A percentile compares a stretch with the other conserved stretches of the same genome.
Conservation (phyloP, 2,888 invertebrate genomes). For the Athalia rosae region DNA sequence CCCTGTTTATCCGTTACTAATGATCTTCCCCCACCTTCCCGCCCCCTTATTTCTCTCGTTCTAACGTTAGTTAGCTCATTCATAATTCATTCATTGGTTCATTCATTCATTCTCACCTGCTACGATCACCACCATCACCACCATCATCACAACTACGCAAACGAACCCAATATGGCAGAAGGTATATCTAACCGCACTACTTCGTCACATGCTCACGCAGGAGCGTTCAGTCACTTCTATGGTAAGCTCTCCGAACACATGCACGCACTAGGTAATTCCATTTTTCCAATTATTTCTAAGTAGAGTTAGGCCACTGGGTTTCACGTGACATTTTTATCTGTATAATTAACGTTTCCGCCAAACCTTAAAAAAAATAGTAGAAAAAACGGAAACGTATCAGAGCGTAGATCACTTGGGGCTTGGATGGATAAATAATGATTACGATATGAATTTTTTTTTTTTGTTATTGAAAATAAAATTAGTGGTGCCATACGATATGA, state of each 20-base stretch:
- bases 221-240: conserved; percentile 71
- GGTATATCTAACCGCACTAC: conserved; percentile 62
- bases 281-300: conserved; percentile 59
- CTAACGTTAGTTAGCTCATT: conserved; percentile 5
- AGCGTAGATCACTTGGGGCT: too few species aligned
- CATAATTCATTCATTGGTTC: conserved; percentile 41
- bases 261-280: conserved; percentile 73
- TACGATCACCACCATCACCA: conserved; percentile 51
- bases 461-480: background rate
- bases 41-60: background rate
- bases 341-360: background rate
- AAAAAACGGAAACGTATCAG: too few species aligned
- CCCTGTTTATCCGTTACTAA: conserved; percentile 29
- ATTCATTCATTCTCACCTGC: conserved; percentile 49
- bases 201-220: conserved; percentile 71
- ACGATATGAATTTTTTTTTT: background rate
- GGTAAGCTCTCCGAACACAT: conserved; percentile 73
- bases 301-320: conserved; percentile 49
- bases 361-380: too few species aligned
- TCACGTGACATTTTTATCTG: conserved; percentile 22
- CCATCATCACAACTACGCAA: conserved; percentile 47
- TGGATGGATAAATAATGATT: too few species aligned
- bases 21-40: conserved; percentile 5
- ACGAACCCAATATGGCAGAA: conserved; percentile 51
- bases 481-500: background rate